Evolutionary conservation across 2,113 vertebrate species (phyloP), one percentile per base, ranked within the genome.

Genomic region (Phocoena sinus): DNA sequence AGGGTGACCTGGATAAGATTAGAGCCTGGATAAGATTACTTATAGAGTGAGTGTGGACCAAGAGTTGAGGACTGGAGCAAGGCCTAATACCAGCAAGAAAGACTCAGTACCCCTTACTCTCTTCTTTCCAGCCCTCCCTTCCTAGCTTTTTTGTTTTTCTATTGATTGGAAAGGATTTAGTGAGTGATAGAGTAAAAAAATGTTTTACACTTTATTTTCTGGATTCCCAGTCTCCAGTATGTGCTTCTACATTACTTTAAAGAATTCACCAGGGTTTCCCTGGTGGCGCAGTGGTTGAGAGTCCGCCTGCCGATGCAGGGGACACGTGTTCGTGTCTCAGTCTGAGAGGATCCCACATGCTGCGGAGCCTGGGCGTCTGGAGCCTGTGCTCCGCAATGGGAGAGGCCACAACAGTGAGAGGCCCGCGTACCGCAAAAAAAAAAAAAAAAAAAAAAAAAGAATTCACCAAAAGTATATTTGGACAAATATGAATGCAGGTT

Each of bases 401-500:
- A 36, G 36, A 36, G 36, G 36, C 36, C 36, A 36, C 36, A 36
- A 36, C 36, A 36, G 36, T 36, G 36, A 36, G 36, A 36, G 36
- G 36, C 36, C 36, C 36, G 36, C 36, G 36, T 36, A 36, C 36
- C 36, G 36, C 36, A 36, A 36, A 36, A 36, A 36, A 36, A 36
- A 36, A 36, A 36, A 36, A 36, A 36, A 36, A 36, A 36, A 36
- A 36, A 36, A 36, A 36, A 36, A 70, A 91, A 65, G 26, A 91
- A 76, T 70, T 87, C n/a, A 97, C 56, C 36, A 92, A 68, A 85
- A 71, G 6, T 76, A 11, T 77, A 76, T 80, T 85, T 97, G 83
- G 44, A 81, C 3, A 95, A 70, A 76, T 83, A 83, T 73, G 18
- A 85, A 50, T 28, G 53, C 18, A 74, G 50, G 13, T 68, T 94